A percentile compares a stretch with the other conserved stretches of the same genome.
Evolutionary conservation across 2,888 invertebrate species (phyloP).

Genomic region (Nomada goodeniana): DNA sequence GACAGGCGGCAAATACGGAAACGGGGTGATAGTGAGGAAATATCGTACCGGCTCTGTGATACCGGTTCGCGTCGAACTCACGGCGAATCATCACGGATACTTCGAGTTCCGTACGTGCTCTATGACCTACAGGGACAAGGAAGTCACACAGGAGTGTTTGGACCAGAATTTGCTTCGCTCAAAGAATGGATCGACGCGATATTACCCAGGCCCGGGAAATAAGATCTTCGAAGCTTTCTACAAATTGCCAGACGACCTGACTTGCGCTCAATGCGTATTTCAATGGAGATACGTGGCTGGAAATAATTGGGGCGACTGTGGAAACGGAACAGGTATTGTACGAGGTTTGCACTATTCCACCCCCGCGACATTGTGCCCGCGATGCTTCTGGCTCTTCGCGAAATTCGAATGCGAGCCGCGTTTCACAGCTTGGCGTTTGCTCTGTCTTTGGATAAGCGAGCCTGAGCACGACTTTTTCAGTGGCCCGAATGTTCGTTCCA

Average conservation of each 20-base stretch:
- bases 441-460: constrained; percentile 15
- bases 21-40: constrained; percentile 92
- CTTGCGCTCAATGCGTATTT: constrained; percentile 92
- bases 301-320: constrained; percentile 84
- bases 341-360: neutral
- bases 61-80: constrained; percentile 92
- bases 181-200: constrained; percentile 87
- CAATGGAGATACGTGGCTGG: constrained; percentile 96
- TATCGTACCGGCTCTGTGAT: constrained; percentile 89
- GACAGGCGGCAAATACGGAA: constrained; percentile 92
- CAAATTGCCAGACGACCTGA: constrained; percentile 87
- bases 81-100: constrained; percentile 94
- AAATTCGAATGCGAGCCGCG: constrained; percentile 9
- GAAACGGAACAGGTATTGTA: constrained; percentile 79
- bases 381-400: neutral
- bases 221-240: constrained; percentile 92
- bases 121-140: constrained; percentile 86
- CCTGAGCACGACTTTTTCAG: constrained; percentile 10
- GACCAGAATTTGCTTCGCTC: constrained; percentile 88
- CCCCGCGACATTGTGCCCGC: neutral
- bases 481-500: constrained; percentile 6
- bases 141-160: constrained; percentile 91
- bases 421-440: neutral
- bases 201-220: constrained; percentile 91
- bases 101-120: constrained; percentile 94